Percentiles rank a stretch among this genome's conserved stretches.
phyloP scores from a whole-genome alignment of 2,797 vertebrate genomes.

The Otolemur crassicaudatus region DNA sequence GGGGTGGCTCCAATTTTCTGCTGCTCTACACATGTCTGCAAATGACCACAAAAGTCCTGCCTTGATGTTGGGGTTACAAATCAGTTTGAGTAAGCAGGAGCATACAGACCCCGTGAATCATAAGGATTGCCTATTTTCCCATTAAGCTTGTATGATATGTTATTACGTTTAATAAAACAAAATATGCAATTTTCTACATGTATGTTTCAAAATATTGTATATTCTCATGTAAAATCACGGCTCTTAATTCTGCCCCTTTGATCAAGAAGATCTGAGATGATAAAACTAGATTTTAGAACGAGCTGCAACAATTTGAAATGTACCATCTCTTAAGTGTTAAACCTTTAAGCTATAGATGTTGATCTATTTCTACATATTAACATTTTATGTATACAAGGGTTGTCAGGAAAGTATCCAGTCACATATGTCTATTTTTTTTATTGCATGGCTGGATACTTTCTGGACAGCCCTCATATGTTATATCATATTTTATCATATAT shows the following conservation, averaged over 20 bases:
- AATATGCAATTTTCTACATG: background rate
- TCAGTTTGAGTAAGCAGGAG: background rate
- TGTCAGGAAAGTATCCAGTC: too few species aligned
- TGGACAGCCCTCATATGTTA: background rate
- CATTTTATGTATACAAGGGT: background rate
- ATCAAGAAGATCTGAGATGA: constrained; percentile 14
- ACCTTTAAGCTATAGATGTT: background rate
- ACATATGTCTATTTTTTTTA: too few species aligned
- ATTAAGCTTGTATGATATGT: background rate
- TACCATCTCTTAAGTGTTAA: constrained; percentile 40
- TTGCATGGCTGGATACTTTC: too few species aligned
- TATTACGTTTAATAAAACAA: constrained; percentile 32
- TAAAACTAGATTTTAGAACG: constrained; percentile 24
- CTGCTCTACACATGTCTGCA: background rate
- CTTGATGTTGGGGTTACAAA: background rate
- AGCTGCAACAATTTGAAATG: constrained; percentile 17
- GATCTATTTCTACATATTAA: background rate
- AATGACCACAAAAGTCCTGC: background rate
- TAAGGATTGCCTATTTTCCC: background rate
- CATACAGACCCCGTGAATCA: constrained; percentile 20
- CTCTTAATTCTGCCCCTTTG: constrained; percentile 33
- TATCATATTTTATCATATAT: background rate
- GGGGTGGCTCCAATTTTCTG: background rate
- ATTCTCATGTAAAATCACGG: background rate
- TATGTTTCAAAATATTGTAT: background rate